Base-by-base conservation (phyloP, 2,888 invertebrate genomes). In the Hetaerina titia region DNA sequence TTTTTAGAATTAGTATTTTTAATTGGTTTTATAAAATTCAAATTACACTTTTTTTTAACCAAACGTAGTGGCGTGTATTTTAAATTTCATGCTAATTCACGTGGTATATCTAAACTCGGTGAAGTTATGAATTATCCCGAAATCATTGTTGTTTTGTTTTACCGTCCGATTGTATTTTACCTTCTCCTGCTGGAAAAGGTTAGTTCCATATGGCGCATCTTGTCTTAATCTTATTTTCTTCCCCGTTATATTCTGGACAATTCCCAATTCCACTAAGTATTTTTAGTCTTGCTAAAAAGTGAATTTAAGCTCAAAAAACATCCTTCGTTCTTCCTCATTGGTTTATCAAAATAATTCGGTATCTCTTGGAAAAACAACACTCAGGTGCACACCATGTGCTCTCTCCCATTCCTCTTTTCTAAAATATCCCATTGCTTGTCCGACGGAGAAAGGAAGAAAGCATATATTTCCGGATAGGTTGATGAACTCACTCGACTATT, bases 401-500 rank as follows among this genome's bases (percentile, higher is more conserved):
- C 25, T 81, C 81, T 25, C 81, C 13, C n/a, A 31, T 81, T 31
- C 31, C 81, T 19, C 81, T 81, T 81, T 81, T 31, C 31, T 13
- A 81, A 81, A 81, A 81, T 81, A 81, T 31, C 81, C 81, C 81
- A 31, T 81, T 31, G 31, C 81, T 81, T 31, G 9, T 2, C 31
- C 31, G 81, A 31, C 7, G 31, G 15, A n/a, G 31, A 81, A 81
- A 81, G 8, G 74, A n/a, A 81, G 31, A 81, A 81, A 81, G 11
- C 31, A 81, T 81, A 81, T 31, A 13, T 13, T 81, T 81, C 81
- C 31, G 81, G 81, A 13, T 31, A 31, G 81, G 81, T 81, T 81
- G 81, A 81, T 81, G 81, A 81, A 81, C 81, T 81, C 81, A 5
- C 7, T 81, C n/a, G 81, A 81, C 81, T 81, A 81, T 81, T 81